phyloP scores from a whole-genome alignment of 2,888 invertebrate genomes.

The Dynastes hyllus region DNA sequence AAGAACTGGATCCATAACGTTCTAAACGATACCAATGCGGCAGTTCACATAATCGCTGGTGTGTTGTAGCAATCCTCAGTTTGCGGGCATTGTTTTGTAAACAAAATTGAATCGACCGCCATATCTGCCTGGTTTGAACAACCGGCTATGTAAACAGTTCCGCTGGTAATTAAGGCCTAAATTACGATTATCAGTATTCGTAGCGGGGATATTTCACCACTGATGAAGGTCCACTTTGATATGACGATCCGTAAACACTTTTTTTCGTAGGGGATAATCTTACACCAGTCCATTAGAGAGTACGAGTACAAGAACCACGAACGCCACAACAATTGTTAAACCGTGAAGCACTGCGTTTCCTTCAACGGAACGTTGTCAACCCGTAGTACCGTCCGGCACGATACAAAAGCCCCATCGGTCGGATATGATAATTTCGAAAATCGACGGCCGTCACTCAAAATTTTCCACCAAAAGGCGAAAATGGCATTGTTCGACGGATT shows the following conservation, averaged over 20 bases:
- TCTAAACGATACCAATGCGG: slow-evolving; percentile 23
- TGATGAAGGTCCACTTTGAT: slow-evolving; percentile 8
- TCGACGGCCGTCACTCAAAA: slow-evolving; percentile 37
- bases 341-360: slow-evolving; percentile 14
- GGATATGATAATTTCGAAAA: slow-evolving; percentile 17
- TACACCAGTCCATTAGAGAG: slow-evolving; percentile 14
- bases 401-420: neutral
- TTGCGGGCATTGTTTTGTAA: slow-evolving; percentile 46
- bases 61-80: slow-evolving; percentile 27
- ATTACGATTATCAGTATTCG: slow-evolving; percentile 2
- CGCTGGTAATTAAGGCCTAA: slow-evolving; percentile 28
- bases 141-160: slow-evolving; percentile 62
- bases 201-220: neutral
- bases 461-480: slow-evolving; percentile 35
- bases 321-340: slow-evolving; percentile 40
- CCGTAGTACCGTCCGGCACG: neutral
- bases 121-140: slow-evolving; percentile 60
- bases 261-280: slow-evolving; percentile 3
- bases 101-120: slow-evolving; percentile 64
- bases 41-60: slow-evolving; percentile 48
- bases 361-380: slow-evolving; percentile 17
- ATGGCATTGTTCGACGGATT: slow-evolving; percentile 57
- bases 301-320: slow-evolving; percentile 9
- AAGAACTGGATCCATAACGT: slow-evolving; percentile 73
- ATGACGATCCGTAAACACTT: slow-evolving; percentile 32